Conservation (phyloP, 2,888 invertebrate genomes). For the Drosophila leonis region DNA sequence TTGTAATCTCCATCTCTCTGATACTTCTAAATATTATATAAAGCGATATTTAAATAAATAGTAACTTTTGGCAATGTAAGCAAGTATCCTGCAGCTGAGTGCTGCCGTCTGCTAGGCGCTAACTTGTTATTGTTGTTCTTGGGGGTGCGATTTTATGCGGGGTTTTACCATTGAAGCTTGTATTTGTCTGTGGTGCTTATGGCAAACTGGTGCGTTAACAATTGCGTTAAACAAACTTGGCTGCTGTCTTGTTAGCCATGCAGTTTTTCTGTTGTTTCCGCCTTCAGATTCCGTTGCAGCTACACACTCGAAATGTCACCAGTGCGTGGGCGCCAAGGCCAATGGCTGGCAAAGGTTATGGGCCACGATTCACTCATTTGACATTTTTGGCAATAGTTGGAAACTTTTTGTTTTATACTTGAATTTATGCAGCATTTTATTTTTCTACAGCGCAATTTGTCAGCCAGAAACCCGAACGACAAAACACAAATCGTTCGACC, state of each 20-base stretch:
- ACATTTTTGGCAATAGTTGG: slow-evolving; percentile 49
- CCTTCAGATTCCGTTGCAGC: slow-evolving; percentile 23
- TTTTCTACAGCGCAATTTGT: slow-evolving; percentile 39
- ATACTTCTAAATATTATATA: background rate
- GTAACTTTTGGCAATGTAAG: background rate
- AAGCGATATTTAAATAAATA: background rate
- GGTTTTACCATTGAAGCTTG: slow-evolving; percentile 22
- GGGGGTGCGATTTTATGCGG: background rate
- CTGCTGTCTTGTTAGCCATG: slow-evolving; percentile 21
- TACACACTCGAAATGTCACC: slow-evolving; percentile 64
- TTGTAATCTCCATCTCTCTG: no score
- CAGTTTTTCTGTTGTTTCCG: slow-evolving; percentile 7
- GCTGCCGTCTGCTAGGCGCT: background rate
- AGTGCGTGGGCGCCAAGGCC: slow-evolving; percentile 57
- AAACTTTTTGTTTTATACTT: slow-evolving; percentile 15
- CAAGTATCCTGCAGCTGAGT: background rate
- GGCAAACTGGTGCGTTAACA: slow-evolving; percentile 12
- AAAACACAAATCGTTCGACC: slow-evolving; percentile 63
- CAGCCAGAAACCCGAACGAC: slow-evolving; percentile 35
- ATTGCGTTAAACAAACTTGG: slow-evolving; percentile 26
- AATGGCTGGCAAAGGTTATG: slow-evolving; percentile 58
- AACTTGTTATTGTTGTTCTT: slow-evolving; percentile 13
- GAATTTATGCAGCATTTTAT: slow-evolving; percentile 46
- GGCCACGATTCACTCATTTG: slow-evolving; percentile 29
- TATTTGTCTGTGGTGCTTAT: slow-evolving; percentile 28